Evolutionary conservation across 2,113 vertebrate species (phyloP), one percentile per base, ranked within the genome.

Genomic region (Cervus canadensis): DNA sequence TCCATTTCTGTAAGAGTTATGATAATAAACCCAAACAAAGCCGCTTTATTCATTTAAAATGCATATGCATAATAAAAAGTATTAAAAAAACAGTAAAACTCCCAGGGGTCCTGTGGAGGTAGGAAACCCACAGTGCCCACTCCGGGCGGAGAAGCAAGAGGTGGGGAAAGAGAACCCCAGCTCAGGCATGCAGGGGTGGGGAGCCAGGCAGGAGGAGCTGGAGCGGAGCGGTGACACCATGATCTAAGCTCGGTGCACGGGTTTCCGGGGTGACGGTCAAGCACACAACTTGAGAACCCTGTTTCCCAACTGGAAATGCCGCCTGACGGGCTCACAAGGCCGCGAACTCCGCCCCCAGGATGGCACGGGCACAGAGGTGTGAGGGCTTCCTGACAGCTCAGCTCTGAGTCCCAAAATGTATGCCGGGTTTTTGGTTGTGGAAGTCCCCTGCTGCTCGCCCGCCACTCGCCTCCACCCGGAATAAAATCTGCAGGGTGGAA

Each of bases 121-220:
- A 6, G 7, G 56, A n/a, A 25, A 11, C 23, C 52, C 33, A 3
- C 25, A 45, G 3, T 7, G 30, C 30, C 40, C 56, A 28, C 62
- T 52, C 17, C 1, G 6, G 33, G 50, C 6, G 23, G 54, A 54
- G n/a, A 26, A 36, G 9, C 33, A 16, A 54, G 28, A 19, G 52
- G 14, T 28, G 43, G n/a, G 25, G 23, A 30, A 26, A 16, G 30
- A 7, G 2, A 50, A 19, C 1, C 0, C 2, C 13, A 1, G 26
- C 2, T 25, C 1, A 2, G 26, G 79, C 40, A 7, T 0, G 3
- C 13, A 4, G 11, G n/a, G 33, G 28, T 0, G 17, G 79, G 48
- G 11, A 3, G 4, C 28, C 0, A 12, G 30, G 96, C 21, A 23
- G 48, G 40, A 21, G 17, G 26, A 21, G 23, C 30, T 6, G 28